phyloP scores from a whole-genome alignment of 2,113 vertebrate genomes.

The Condylura cristata region DNA sequence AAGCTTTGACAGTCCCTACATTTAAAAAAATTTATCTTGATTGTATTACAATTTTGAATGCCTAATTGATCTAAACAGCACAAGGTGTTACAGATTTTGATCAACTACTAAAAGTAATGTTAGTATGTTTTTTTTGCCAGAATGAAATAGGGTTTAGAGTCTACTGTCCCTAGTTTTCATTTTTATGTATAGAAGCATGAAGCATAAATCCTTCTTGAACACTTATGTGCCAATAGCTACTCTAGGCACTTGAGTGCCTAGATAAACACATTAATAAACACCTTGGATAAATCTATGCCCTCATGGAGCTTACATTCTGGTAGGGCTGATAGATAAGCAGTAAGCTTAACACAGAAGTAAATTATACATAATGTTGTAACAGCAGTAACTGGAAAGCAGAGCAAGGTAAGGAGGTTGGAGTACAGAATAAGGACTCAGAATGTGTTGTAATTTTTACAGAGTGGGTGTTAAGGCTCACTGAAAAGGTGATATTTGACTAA shows the following conservation, averaged over 20 bases:
- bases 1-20: background rate
- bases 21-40: slow-evolving; percentile 13
- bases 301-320: background rate
- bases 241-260: background rate
- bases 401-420: background rate
- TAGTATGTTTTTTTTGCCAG: background rate
- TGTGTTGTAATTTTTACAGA: background rate
- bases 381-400: background rate
- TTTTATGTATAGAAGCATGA: slow-evolving; percentile 8
- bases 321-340: background rate
- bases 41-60: background rate
- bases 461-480: background rate
- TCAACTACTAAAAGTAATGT: slow-evolving; percentile 34
- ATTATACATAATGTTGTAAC: background rate
- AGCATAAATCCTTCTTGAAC: background rate
- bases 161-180: slow-evolving; percentile 18
- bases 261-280: background rate
- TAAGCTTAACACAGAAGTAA: background rate
- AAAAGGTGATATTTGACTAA: slow-evolving; percentile 1
- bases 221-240: background rate
- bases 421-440: background rate
- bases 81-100: slow-evolving; percentile 11
- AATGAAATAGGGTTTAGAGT: slow-evolving; percentile 15
- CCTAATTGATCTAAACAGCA: background rate
- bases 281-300: background rate